A percentile compares a stretch with the other conserved stretches of the same genome.
Conservation (phyloP, 92 coral and sea anemone genomes). For the Heliopora coerulea region DNA sequence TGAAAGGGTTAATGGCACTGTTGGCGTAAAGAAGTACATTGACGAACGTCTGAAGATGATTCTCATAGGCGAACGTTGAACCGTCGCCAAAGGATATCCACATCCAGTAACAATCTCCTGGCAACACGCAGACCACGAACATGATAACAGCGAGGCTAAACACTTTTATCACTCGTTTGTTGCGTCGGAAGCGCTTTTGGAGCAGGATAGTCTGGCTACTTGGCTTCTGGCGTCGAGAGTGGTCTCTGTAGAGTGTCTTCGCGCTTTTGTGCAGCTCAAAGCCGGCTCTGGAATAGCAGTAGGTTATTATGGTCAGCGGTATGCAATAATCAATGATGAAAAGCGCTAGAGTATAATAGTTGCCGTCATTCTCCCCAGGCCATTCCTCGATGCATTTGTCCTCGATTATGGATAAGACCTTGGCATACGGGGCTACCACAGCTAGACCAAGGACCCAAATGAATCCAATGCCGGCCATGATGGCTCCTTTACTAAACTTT, state of each 20-base stretch:
- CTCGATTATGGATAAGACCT: not conserved
- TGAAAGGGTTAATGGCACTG: conserved; percentile 84
- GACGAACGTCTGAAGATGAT: conserved; percentile 54
- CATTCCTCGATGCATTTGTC: not conserved
- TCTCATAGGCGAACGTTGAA: conserved; percentile 21
- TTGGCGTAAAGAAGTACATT: conserved; percentile 80
- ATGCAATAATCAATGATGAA: conserved; percentile 25
- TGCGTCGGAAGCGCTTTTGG: conserved; percentile 39
- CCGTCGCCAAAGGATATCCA: conserved; percentile 55
- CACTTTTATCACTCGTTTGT: conserved; percentile 44
- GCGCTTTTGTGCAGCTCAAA: not conserved
- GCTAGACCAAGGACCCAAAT: conserved; percentile 62
- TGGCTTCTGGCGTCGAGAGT: not conserved
- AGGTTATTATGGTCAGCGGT: conserved; percentile 23
- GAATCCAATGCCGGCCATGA: conserved; percentile 40
- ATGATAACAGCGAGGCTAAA: conserved; percentile 53
- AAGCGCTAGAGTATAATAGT: conserved; percentile 24
- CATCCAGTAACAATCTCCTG: conserved; percentile 61
- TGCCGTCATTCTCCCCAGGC: conserved; percentile 3
- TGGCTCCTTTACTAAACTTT: conserved; percentile 37
- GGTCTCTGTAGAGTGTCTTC: not conserved
- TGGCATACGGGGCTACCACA: conserved; percentile 63
- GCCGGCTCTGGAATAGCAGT: conserved; percentile 27
- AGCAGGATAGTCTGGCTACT: not conserved
- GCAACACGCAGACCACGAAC: conserved; percentile 56